Base-by-base conservation (phyloP, 1,140 invertebrate species). In the Drosophila persimilis region DNA sequence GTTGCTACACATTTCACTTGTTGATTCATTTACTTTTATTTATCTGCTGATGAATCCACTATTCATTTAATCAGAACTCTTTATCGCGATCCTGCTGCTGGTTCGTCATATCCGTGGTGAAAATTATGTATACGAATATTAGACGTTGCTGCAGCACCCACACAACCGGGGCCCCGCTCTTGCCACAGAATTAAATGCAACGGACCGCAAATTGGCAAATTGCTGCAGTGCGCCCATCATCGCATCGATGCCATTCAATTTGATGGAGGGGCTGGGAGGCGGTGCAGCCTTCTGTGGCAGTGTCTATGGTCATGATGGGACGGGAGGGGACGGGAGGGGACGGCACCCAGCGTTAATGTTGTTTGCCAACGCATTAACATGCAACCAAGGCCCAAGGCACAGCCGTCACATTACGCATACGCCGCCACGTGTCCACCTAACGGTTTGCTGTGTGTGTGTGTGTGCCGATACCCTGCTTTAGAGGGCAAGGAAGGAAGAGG, bases 351-450 rank as follows among this genome's bases (percentile, higher is more conserved):
- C 62, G 71, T 48, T 84, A 83, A 84, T 77, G 58, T 58, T 86
- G 77, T 85, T 86, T 85, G 70, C 77, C 80, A 74, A 81, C 56
- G 77, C 81, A 85, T 85, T 85, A 86, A 67, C 80, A 86, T 77
- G 69, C 55, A 55, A 41, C 39, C 63, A 69, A 60, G 50, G 56
- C 39, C 31, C 55, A 44, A 47, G 61, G 35, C 35, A 13, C 35
- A 39, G 35, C 11, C 35, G 35, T 39, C 54, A 17, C 66, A 65
- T 76, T 85, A 81, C 80, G 81, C 70, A 85, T 85, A 85, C 73
- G 73, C 62, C 80, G 71, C 70, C 80, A 77, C 77, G 80, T 86
- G 67, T 66, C 52, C 56, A 35, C 45, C 48, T 13, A 58, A 52
- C 48, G 43, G 71, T 71, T 56, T 73, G 39, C 41, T 39, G 2